Percentiles rank a stretch among this genome's conserved stretches.
phyloP scores from a whole-genome alignment of 2,888 invertebrate species.

The Automeris io region DNA sequence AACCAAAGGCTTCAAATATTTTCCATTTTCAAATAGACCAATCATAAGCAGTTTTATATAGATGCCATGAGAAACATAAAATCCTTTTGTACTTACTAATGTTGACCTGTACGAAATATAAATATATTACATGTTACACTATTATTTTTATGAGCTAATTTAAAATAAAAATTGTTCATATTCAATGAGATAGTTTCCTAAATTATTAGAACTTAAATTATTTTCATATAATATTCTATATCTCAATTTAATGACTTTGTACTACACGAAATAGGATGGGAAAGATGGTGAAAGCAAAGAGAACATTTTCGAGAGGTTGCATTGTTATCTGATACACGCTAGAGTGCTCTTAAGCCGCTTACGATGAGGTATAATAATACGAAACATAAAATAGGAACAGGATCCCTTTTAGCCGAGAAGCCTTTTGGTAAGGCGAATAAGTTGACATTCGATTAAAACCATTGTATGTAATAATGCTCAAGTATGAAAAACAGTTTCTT shows the following conservation, averaged over 20 bases:
- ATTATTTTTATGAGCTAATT: no score
- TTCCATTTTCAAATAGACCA: no score
- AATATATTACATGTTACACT: no score
- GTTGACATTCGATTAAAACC: slow-evolving; percentile 1
- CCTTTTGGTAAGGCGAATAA: slow-evolving; percentile 1
- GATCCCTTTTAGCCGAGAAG: slow-evolving; percentile 3
- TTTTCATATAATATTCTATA: not conserved
- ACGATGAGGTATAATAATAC: slow-evolving; percentile 2
- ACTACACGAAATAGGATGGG: not conserved
- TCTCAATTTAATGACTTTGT: not conserved
- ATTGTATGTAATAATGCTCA: not conserved
- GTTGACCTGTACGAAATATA: no score
- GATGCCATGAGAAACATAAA: no score
- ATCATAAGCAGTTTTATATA: no score
- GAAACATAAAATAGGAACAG: slow-evolving; percentile 3
- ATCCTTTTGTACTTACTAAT: no score
- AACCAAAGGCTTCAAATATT: no score
- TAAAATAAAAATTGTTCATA: no score
- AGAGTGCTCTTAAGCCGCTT: slow-evolving; percentile 4
- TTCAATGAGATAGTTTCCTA: no score
- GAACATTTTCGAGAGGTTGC: slow-evolving; percentile 2
- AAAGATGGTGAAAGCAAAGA: not conserved
- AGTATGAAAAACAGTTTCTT: not conserved
- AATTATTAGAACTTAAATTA: no score
- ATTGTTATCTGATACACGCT: slow-evolving; percentile 4